Evolutionary conservation across 1,140 invertebrate species (phyloP).

Genomic region (Meloidogyne floridensis): DNA sequence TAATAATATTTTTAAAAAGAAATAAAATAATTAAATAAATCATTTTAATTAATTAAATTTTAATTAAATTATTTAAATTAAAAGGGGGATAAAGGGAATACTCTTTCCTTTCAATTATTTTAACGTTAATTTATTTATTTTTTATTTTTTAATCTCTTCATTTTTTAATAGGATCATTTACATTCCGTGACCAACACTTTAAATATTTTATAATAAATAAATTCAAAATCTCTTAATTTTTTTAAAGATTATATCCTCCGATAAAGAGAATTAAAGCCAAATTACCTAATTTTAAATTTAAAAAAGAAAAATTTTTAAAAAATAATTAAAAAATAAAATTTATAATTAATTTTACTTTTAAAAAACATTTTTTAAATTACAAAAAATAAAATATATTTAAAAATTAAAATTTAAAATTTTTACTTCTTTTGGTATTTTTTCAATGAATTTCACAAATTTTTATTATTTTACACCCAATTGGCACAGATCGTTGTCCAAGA

Average conservation of each 20-base stretch:
- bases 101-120: too few relatives aligned
- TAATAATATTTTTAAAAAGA: not conserved
- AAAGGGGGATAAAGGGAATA: not conserved
- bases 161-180: not conserved
- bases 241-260: not conserved
- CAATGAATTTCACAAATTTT: too few relatives aligned
- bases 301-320: too few relatives aligned
- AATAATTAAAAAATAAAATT: too few relatives aligned
- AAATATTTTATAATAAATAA: not conserved
- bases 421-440: too few relatives aligned
- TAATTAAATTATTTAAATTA: not conserved
- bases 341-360: too few relatives aligned
- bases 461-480: slow-evolving; percentile 2
- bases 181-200: slow-evolving; percentile 1
- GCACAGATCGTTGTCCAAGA: not conserved
- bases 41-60: not conserved
- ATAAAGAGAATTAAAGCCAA: not conserved
- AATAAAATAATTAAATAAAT: not conserved
- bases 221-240: not conserved
- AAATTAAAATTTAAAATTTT: too few relatives aligned
- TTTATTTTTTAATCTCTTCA: not conserved
- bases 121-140: too few relatives aligned
- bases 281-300: too few relatives aligned
- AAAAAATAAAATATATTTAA: too few relatives aligned
- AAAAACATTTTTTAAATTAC: too few relatives aligned